Conservation (phyloP, 2,113 vertebrate species). For the Illadopsis cleaveri region DNA sequence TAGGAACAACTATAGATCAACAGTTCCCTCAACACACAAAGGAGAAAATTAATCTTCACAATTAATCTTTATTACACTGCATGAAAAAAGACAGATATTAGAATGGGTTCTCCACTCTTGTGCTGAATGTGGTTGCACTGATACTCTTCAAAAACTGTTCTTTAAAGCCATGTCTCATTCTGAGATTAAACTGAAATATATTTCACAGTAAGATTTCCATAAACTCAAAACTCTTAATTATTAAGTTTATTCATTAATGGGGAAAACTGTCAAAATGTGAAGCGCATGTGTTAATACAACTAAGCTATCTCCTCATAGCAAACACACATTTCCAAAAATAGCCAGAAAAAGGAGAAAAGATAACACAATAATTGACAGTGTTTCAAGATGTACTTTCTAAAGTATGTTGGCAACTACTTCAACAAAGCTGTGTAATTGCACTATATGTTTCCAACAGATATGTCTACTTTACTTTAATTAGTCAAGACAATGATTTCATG, state of each 20-base stretch:
- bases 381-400: constrained; percentile 32
- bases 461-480: background rate
- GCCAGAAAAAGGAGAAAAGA: constrained; percentile 16
- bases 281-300: background rate
- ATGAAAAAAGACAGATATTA: background rate
- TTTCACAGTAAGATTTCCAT: background rate
- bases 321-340: constrained; percentile 1
- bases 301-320: background rate
- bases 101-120: background rate
- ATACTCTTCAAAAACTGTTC: background rate
- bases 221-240: background rate
- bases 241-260: background rate
- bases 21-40: background rate
- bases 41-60: background rate
- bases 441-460: constrained; percentile 14
- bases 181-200: background rate
- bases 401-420: constrained; percentile 3
- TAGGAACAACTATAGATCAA: background rate
- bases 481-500: constrained; percentile 2
- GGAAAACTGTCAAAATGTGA: background rate
- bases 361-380: background rate
- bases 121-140: background rate
- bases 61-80: background rate
- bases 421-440: constrained; percentile 4
- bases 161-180: background rate